Conservation (phyloP, 2,113 vertebrate species). For the Psettodes erumei region DNA sequence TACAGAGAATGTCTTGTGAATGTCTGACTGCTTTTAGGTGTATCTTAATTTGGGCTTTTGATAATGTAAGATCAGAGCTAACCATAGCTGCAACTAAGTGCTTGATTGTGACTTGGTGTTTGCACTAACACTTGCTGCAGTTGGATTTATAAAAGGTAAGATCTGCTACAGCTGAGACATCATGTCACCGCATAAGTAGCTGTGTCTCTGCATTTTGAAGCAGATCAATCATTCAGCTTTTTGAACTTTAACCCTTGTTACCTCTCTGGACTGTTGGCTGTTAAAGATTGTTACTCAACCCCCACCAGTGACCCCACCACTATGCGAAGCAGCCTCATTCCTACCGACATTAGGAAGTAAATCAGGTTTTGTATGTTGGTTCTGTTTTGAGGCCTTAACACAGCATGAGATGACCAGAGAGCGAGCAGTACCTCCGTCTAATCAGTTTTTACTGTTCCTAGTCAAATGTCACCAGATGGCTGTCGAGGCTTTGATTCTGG, state of each 20-base stretch:
- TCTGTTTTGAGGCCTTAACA: constrained; percentile 66
- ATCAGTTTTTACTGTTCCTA: constrained; percentile 65
- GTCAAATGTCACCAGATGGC: constrained; percentile 66
- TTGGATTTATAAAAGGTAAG: constrained; percentile 18
- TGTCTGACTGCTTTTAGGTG: constrained; percentile 50
- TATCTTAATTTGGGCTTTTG: constrained; percentile 38
- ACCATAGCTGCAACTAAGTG: constrained; percentile 17
- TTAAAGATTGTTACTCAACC: constrained; percentile 61
- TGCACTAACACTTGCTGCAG: constrained; percentile 13
- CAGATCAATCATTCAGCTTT: constrained; percentile 59
- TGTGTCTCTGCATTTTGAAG: constrained; percentile 47
- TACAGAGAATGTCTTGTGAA: constrained; percentile 52
- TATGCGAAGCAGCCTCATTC: constrained; percentile 63
- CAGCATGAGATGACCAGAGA: constrained; percentile 60
- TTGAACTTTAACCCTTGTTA: constrained; percentile 62
- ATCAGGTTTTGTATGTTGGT: constrained; percentile 63
- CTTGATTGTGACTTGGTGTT: constrained; percentile 30
- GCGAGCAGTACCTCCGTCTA: constrained; percentile 55
- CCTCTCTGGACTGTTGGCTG: constrained; percentile 47
- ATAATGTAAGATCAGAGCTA: constrained; percentile 32
- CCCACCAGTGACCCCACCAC: background rate
- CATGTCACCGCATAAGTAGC: constrained; percentile 1
- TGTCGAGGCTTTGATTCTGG: constrained; percentile 56
- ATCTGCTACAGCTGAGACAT: constrained; percentile 11
- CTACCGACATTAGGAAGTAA: constrained; percentile 60